Base-by-base conservation (phyloP, 2,113 vertebrate genomes). In the Girardinichthys multiradiatus region DNA sequence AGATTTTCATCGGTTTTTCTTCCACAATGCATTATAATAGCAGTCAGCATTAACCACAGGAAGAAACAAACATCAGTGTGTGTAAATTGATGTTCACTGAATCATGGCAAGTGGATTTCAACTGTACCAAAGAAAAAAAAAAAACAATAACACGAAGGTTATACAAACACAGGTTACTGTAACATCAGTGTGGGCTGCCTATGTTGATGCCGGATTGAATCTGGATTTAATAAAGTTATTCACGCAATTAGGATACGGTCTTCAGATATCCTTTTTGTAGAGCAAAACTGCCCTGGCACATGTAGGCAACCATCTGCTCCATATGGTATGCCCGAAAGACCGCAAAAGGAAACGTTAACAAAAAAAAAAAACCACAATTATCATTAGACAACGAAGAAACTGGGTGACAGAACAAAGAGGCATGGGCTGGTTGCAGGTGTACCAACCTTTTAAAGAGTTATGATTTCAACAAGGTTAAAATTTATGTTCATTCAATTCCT, bases 1-100 rank as follows among this genome's bases (percentile, higher is more conserved):
- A 93, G 92, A 91, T 91, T 91, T 89, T 91, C 70, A 74, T 82
- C 58, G 62, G 57, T 76, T 28, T 74, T 45, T 42, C 19, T 70
- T 70, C 61, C 51, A 61, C 70, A 74, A 74, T 45, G 48, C 71
- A 66, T 58, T 64, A 58, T 71, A 80, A 51, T 72, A 68, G 74
- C 61, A 66, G 61, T 79, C 59, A 70, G 30, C n/a, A 54, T 71
- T 87, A 70, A 74, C 57, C 24, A 66, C n/a, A 48, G 48, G 48
- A 54, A n/a, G 24, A n/a, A 78, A 81, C 83, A 64, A 48, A 7
- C n/a, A 37, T 12, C 13, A 45, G 7, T 19, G 42, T 19, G 17
- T 19, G 60, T 0, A 76, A 80, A 66, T 31, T 30, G 57, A 78
- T 33, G 27, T 35, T 79, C 29, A 64, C 72, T 74, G 75, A 84